A percentile compares a stretch with the other conserved stretches of the same genome.
These are phyloP conservation scores for Hippoglossus stenolepis DNA, from an alignment of 2,113 vertebrate genomes.

Conservation along the genomic window DNA sequence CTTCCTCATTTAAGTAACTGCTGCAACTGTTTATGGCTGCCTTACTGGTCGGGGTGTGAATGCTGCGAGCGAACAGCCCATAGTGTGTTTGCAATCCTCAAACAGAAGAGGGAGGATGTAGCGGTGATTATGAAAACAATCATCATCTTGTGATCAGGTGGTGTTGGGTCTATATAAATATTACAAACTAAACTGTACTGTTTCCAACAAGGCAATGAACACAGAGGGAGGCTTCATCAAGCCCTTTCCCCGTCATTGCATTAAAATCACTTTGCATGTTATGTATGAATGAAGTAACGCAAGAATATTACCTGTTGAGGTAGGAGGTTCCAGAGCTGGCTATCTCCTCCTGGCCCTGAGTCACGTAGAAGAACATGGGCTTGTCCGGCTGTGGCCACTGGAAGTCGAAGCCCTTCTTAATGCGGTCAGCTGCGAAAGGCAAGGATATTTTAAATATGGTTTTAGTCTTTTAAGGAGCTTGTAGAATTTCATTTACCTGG, in stretches of 20 bases:
- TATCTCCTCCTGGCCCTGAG: constrained; percentile 98
- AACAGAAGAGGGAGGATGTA: too few relatives aligned
- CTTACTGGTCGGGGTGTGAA: too few relatives aligned
- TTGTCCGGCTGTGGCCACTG: constrained; percentile 99
- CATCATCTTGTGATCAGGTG: too few relatives aligned
- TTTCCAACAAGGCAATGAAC: too few relatives aligned
- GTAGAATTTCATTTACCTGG: background rate
- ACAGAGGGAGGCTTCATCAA: background rate
- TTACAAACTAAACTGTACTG: too few relatives aligned
- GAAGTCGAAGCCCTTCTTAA: constrained; percentile 99
- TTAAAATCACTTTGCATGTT: background rate
- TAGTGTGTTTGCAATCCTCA: too few relatives aligned
- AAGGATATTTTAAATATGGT: background rate
- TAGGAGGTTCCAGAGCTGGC: constrained; percentile 99
- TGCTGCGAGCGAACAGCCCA: too few relatives aligned
- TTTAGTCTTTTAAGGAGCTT: background rate
- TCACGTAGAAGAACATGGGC: constrained; percentile 99
- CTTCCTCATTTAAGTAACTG: too few relatives aligned
- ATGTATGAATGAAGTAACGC: constrained; percentile 6
- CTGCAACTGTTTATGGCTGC: too few relatives aligned
- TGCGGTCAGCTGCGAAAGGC: constrained; percentile 87
- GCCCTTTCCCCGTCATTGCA: background rate
- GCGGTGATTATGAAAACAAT: too few relatives aligned
- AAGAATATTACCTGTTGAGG: constrained; percentile 89
- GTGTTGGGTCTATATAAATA: too few relatives aligned